phyloP scores from a whole-genome alignment of 2,888 invertebrate species.

The Thysanoteuthis rhombus region DNA sequence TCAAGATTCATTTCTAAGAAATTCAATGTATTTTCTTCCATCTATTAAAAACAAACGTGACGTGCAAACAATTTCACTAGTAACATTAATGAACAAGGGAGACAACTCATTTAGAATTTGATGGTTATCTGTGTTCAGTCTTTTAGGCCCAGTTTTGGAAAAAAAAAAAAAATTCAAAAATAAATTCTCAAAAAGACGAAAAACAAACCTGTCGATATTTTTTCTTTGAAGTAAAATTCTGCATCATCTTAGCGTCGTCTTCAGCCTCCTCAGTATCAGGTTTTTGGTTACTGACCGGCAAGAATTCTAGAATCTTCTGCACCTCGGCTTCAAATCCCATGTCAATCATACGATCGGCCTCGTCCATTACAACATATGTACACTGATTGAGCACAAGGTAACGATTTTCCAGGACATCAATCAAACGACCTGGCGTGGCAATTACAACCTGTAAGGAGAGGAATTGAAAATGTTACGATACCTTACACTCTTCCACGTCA shows the following conservation, averaged over 20 bases:
- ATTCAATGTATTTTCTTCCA: too few relatives aligned
- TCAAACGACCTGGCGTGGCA: constrained; percentile 98
- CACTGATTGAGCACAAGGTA: constrained; percentile 96
- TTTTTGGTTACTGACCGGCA: constrained; percentile 97
- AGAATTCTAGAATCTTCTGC: constrained; percentile 94
- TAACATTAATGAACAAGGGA: too few relatives aligned
- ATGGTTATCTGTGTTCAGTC: too few relatives aligned
- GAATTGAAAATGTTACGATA: neutral
- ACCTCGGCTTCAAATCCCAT: constrained; percentile 99
- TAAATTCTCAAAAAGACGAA: neutral
- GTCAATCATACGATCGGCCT: constrained; percentile 99
- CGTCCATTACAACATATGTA: constrained; percentile 88
- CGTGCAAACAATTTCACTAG: too few relatives aligned
- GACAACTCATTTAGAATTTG: neutral
- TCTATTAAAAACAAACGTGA: too few relatives aligned
- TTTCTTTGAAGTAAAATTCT: constrained; percentile 93
- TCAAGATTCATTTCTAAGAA: too few relatives aligned
- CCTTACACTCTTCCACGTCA: too few relatives aligned
- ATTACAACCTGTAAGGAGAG: constrained; percentile 82
- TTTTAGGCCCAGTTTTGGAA: neutral
- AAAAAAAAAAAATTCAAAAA: neutral
- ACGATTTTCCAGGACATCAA: constrained; percentile 97
- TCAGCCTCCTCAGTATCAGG: constrained; percentile 99
- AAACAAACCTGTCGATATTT: constrained; percentile 85
- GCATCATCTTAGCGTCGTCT: constrained; percentile 87